A percentile compares a stretch with the other conserved stretches of the same genome.
These are phyloP conservation scores for Coregonus ussuriensis DNA, from an alignment of 2,797 vertebrate genomes.

Conservation along the genomic window DNA sequence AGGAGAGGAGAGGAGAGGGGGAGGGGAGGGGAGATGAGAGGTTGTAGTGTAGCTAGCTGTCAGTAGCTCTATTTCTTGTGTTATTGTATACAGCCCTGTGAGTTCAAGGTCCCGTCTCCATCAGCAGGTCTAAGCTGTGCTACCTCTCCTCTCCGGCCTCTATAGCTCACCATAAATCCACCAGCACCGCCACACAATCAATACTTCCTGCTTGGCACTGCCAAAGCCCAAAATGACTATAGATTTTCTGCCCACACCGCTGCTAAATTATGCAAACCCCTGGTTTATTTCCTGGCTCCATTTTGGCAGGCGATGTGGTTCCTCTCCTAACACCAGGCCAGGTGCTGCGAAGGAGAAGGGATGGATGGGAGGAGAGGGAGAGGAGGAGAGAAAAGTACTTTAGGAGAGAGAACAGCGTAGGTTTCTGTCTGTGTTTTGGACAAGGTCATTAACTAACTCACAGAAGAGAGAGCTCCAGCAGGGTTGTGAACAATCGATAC, in stretches of 20 bases:
- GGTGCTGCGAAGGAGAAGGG: neutral
- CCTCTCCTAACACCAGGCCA: neutral
- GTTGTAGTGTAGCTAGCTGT: slow-evolving; percentile 46
- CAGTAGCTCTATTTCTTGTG: slow-evolving; percentile 59
- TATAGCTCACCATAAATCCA: slow-evolving; percentile 68
- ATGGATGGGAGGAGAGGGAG: neutral
- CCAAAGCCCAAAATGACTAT: slow-evolving; percentile 90
- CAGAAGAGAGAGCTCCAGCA: neutral
- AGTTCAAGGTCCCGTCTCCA: slow-evolving; percentile 63
- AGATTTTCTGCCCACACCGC: slow-evolving; percentile 85
- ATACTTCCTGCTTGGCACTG: slow-evolving; percentile 84
- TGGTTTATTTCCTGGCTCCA: slow-evolving; percentile 67
- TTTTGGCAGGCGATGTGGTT: slow-evolving; percentile 48
- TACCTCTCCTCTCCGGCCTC: slow-evolving; percentile 41
- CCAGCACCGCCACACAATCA: slow-evolving; percentile 64
- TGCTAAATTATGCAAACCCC: slow-evolving; percentile 85
- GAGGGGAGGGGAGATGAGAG: neutral
- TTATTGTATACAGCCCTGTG: slow-evolving; percentile 39
- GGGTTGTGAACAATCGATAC: slow-evolving; percentile 39
- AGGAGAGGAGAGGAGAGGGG: neutral
- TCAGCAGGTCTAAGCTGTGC: slow-evolving; percentile 49
- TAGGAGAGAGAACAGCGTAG: neutral
- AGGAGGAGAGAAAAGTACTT: neutral
- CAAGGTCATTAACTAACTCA: neutral
- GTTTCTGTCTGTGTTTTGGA: slow-evolving; percentile 1